Evolutionary conservation across 2,797 vertebrate genomes (phyloP).

Genomic region (Gymnopithys bicolor): DNA sequence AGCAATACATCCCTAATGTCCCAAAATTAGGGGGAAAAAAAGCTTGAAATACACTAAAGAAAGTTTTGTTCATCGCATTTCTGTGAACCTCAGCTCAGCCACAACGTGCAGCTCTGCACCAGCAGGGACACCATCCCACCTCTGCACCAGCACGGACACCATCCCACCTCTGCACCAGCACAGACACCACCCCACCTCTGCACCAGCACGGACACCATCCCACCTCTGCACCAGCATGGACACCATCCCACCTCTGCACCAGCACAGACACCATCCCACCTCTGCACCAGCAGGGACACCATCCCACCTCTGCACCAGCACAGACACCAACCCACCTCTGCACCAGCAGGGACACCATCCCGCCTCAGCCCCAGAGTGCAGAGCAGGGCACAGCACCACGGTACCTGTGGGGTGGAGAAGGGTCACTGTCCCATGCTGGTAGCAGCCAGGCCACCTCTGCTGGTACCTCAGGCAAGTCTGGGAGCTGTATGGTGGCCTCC

Average conservation of each 20-base stretch:
- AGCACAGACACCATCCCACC: no score
- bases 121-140: not conserved
- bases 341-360: not conserved
- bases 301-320: not conserved
- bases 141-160: no score
- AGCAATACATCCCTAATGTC: not conserved
- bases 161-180: no score
- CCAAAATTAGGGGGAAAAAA: not conserved
- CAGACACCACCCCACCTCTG: no score
- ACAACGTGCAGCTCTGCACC: not conserved
- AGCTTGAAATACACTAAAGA: not conserved
- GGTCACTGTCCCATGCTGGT: fast-evolving
- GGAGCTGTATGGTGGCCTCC: fast-evolving
- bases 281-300: not conserved
- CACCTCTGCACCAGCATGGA: no score
- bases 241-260: no score
- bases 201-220: no score
- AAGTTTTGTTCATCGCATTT: not conserved
- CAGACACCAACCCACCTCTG: not conserved
- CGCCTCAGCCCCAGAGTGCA: fast-evolving
- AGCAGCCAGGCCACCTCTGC: not conserved
- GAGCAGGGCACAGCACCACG: fast-evolving
- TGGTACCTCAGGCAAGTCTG: not conserved
- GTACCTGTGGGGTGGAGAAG: not conserved
- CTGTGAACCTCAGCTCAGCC: not conserved